Evolutionary conservation across 92 coral and sea anemone species (phyloP).

Genomic region (Pocillopora meandrina): DNA sequence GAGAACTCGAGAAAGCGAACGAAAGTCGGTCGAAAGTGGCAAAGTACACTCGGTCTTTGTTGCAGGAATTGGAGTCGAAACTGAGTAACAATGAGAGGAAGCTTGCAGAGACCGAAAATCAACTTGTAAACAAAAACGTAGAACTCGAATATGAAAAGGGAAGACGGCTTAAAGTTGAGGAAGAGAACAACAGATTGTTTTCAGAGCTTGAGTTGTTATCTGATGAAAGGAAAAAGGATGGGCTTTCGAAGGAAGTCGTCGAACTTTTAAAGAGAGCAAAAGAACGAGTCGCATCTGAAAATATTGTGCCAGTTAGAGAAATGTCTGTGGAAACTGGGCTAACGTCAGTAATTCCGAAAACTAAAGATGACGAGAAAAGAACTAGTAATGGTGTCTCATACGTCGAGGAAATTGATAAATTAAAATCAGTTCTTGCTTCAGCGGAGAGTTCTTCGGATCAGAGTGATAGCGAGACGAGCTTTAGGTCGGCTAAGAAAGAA

Average conservation of each 20-base stretch:
- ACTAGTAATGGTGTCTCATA: slow-evolving; percentile 37
- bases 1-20: slow-evolving; percentile 96
- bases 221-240: slow-evolving; percentile 68
- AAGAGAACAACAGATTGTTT: slow-evolving; percentile 64
- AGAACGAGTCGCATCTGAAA: slow-evolving; percentile 57
- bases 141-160: slow-evolving; percentile 82
- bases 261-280: slow-evolving; percentile 76
- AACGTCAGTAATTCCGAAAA: slow-evolving; percentile 52
- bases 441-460: slow-evolving; percentile 47
- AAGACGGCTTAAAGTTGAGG: slow-evolving; percentile 70
- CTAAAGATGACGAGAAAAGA: slow-evolving; percentile 33
- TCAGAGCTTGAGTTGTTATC: slow-evolving; percentile 56
- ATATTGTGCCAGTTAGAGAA: slow-evolving; percentile 9
- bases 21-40: slow-evolving; percentile 99
- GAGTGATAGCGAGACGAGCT: slow-evolving; percentile 53
- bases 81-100: slow-evolving; percentile 83
- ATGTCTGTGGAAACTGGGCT: slow-evolving; percentile 45
- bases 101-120: slow-evolving; percentile 79
- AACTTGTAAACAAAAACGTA: slow-evolving; percentile 71
- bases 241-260: slow-evolving; percentile 71
- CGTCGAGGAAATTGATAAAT: slow-evolving; percentile 45
- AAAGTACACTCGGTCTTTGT: slow-evolving; percentile 90
- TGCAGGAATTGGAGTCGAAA: slow-evolving; percentile 90
- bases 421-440: slow-evolving; percentile 51
- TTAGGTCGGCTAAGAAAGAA: slow-evolving; percentile 52